Evolutionary conservation across 2,888 invertebrate species (phyloP).

Genomic region (Hyles lineata): DNA sequence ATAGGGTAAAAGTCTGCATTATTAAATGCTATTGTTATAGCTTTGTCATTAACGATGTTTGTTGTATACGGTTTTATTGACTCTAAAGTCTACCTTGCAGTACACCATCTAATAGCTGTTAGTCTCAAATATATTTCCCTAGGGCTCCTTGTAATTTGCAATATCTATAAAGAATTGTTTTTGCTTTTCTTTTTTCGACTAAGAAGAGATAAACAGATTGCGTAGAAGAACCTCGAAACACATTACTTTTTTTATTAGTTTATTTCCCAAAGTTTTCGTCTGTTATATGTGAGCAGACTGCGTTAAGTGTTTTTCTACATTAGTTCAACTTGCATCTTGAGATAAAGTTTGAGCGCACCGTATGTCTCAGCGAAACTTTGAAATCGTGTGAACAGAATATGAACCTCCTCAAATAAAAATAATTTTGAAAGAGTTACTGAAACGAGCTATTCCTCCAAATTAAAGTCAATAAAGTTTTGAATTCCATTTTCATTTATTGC

Average conservation of each 20-base stretch:
- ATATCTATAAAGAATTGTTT: neutral
- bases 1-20: too few species aligned
- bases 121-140: neutral
- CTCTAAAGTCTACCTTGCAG: too few species aligned
- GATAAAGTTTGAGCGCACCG: neutral
- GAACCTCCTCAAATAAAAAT: neutral
- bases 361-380: neutral
- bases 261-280: too few species aligned
- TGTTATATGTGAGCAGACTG: too few species aligned
- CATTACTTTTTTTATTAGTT: neutral
- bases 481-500: neutral
- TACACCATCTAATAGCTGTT: too few species aligned
- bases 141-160: neutral
- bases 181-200: neutral
- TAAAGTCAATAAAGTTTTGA: neutral
- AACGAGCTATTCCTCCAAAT: neutral
- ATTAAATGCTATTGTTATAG: too few species aligned
- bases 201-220: neutral
- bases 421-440: neutral
- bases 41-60: too few species aligned
- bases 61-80: too few species aligned
- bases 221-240: neutral
- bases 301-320: slow-evolving; percentile 4
- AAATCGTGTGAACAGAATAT: neutral
- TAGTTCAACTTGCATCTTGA: neutral